phyloP scores from a whole-genome alignment of 1,140 invertebrate species.

The Ruditapes philippinarum region DNA sequence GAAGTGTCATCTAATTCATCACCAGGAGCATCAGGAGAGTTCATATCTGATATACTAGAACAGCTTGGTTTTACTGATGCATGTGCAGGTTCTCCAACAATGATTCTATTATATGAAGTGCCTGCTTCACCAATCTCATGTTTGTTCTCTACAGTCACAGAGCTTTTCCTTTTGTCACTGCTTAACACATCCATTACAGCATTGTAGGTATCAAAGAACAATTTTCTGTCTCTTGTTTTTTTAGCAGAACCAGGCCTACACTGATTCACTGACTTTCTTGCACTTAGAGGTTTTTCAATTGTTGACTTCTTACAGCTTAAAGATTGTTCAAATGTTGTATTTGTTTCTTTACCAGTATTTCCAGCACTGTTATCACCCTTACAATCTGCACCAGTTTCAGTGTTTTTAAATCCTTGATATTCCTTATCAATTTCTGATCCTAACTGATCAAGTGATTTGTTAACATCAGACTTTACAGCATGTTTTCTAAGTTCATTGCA shows the following conservation, averaged over 20 bases:
- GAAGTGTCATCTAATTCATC: too few species aligned
- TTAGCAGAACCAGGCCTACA: not conserved
- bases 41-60: too few species aligned
- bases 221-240: constrained; percentile 31
- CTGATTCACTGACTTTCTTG: not conserved
- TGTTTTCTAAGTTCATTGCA: not conserved
- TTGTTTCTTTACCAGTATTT: not conserved
- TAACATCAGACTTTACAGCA: not conserved
- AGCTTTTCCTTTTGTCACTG: not conserved
- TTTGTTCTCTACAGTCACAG: not conserved
- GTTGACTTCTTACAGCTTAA: not conserved
- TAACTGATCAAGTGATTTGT: not conserved
- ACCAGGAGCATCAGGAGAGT: too few species aligned
- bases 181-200: constrained; percentile 44
- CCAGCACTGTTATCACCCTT: not conserved
- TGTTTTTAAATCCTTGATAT: not conserved
- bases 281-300: not conserved
- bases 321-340: not conserved
- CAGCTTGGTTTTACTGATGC: not conserved
- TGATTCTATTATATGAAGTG: too few species aligned
- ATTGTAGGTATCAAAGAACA: constrained; percentile 50
- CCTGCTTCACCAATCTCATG: not conserved
- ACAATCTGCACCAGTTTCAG: not conserved
- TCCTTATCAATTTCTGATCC: not conserved
- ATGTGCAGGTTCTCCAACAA: not conserved